Evolutionary conservation across 2,797 vertebrate genomes (phyloP).

Genomic region (Chromobotia macracanthus): DNA sequence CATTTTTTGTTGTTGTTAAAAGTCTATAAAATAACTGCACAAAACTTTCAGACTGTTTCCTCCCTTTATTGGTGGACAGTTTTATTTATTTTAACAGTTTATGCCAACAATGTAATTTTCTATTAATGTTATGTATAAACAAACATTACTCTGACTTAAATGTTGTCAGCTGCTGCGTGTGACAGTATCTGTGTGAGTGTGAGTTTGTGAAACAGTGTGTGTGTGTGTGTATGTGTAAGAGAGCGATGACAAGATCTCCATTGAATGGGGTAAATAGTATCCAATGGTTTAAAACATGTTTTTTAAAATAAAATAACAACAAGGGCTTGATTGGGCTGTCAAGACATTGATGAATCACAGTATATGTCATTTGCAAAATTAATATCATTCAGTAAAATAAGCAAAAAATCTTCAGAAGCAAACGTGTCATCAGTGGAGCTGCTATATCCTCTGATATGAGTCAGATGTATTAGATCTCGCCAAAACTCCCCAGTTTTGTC

Average conservation of each 20-base stretch:
- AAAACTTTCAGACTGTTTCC: background rate
- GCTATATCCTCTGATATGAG: too few relatives aligned
- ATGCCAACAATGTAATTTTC: background rate
- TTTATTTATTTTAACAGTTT: conserved; percentile 8
- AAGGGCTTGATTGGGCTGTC: background rate
- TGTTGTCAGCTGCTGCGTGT: background rate
- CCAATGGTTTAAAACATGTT: too few relatives aligned
- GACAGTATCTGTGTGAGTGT: background rate
- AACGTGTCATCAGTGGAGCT: too few relatives aligned
- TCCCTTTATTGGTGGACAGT: background rate
- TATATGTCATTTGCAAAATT: background rate
- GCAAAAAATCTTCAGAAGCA: too few relatives aligned
- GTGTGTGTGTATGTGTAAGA: too few relatives aligned
- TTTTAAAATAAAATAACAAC: too few relatives aligned
- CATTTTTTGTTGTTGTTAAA: background rate
- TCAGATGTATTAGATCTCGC: too few relatives aligned
- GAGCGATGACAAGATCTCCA: too few relatives aligned
- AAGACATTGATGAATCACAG: background rate
- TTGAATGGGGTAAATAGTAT: too few relatives aligned
- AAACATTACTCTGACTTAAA: conserved; percentile 1
- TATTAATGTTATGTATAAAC: background rate
- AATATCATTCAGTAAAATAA: background rate
- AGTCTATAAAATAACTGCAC: background rate
- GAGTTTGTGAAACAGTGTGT: too few relatives aligned
- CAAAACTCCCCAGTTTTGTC: background rate